These are phyloP conservation scores for Lepus americanus DNA, from an alignment of 2,113 vertebrate genomes.

Conservation along the genomic window DNA sequence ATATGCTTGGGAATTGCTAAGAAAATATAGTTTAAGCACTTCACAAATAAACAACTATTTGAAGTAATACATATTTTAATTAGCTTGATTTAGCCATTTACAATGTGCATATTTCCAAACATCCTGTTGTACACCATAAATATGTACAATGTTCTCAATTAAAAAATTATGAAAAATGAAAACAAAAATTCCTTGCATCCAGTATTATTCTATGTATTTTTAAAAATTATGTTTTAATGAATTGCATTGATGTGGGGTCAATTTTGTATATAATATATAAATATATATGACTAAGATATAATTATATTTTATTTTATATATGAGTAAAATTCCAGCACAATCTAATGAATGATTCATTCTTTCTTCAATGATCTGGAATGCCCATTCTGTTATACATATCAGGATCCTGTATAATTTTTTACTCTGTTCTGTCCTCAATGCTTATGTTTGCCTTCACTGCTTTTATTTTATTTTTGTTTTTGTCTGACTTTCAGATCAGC, in stretches of 20 bases:
- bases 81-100: too few species aligned
- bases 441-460: neutral
- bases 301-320: neutral
- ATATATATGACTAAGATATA: neutral
- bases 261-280: neutral
- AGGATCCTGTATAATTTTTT: neutral
- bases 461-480: neutral
- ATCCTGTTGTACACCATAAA: neutral
- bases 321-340: neutral
- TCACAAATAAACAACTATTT: too few species aligned
- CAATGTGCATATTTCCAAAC: neutral
- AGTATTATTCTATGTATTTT: neutral
- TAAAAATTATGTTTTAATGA: neutral
- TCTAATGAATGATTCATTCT: neutral
- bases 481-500: neutral
- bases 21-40: too few species aligned
- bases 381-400: neutral
- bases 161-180: neutral
- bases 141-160: neutral
- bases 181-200: neutral
- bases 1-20: too few species aligned
- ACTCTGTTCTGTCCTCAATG: neutral
- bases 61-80: too few species aligned
- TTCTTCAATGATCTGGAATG: neutral
- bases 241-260: neutral